A percentile compares a stretch with the other conserved stretches of the same genome.
phyloP scores from a whole-genome alignment of 2,113 vertebrate genomes.

The Engystomops pustulosus region DNA sequence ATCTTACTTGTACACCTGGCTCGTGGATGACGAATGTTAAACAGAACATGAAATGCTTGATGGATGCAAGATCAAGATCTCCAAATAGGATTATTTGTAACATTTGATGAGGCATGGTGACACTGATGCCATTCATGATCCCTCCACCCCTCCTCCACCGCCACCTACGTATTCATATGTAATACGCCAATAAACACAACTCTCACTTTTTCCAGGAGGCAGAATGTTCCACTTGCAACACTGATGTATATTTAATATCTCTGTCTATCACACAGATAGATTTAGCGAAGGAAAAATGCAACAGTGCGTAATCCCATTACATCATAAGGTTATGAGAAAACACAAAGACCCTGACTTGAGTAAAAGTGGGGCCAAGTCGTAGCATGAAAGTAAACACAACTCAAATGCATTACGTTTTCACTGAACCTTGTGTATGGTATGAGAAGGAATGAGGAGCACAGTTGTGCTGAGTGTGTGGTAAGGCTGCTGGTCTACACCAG shows the following conservation, averaged over 20 bases:
- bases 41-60: conserved; percentile 50
- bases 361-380: not conserved
- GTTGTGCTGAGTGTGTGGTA: not conserved
- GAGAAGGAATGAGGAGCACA: not conserved
- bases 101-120: conserved; percentile 51
- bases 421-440: not conserved
- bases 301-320: conserved; percentile 32
- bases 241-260: conserved; percentile 47
- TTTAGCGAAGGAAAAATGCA: conserved; percentile 31
- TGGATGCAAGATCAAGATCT: conserved; percentile 46
- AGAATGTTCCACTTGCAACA: conserved; percentile 20
- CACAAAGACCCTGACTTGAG: not conserved
- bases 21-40: conserved; percentile 42
- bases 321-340: conserved; percentile 24
- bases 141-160: not conserved
- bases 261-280: conserved; percentile 40
- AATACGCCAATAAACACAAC: conserved; percentile 40
- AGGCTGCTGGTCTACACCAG: not conserved
- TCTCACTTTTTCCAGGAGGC: conserved; percentile 36
- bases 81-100: conserved; percentile 53
- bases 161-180: not conserved
- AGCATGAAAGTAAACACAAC: not conserved
- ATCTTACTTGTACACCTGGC: conserved; percentile 52
- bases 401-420: not conserved
- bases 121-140: conserved; percentile 13